A percentile compares a stretch with the other conserved stretches of the same genome.
phyloP scores from a whole-genome alignment of 2,888 invertebrate genomes.

The Hedychridium roseum region DNA sequence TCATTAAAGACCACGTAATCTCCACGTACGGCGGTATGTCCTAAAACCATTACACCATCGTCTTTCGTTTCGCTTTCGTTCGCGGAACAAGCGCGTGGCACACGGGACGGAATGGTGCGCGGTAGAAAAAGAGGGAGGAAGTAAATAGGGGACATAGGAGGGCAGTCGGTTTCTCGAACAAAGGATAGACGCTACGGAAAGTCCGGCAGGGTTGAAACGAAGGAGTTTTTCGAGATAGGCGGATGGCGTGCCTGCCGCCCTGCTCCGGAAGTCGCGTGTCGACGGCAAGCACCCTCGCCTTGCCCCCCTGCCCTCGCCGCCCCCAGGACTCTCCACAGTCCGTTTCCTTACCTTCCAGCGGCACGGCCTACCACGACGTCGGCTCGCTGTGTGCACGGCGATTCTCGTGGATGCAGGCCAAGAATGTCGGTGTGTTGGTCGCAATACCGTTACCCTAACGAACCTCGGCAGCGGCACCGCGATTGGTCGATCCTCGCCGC shows the following conservation, averaged over 20 bases:
- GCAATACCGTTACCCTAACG: slow-evolving; percentile 44
- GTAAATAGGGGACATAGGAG: neutral
- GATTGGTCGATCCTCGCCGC: slow-evolving; percentile 57
- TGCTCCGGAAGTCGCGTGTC: slow-evolving; percentile 63
- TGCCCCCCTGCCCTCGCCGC: slow-evolving; percentile 20
- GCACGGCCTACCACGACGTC: slow-evolving; percentile 15
- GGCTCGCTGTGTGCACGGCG: slow-evolving; percentile 14
- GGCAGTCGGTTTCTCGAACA: neutral
- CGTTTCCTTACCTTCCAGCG: slow-evolving; percentile 24
- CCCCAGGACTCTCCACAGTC: slow-evolving; percentile 8
- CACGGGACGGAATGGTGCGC: no score
- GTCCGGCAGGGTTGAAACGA: neutral
- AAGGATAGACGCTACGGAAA: neutral
- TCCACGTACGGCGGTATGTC: no score
- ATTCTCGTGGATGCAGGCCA: slow-evolving; percentile 16
- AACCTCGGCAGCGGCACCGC: slow-evolving; percentile 43
- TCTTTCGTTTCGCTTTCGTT: no score
- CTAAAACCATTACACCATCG: no score
- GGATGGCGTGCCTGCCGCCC: slow-evolving; percentile 53
- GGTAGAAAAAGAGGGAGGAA: neutral
- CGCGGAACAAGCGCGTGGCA: no score
- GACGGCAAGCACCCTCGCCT: slow-evolving; percentile 40
- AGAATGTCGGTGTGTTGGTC: slow-evolving; percentile 5
- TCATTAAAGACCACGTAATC: no score
- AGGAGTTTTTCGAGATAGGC: slow-evolving; percentile 34